Base-by-base conservation (phyloP, 2,888 invertebrate genomes). In the Tiliacea aurago region DNA sequence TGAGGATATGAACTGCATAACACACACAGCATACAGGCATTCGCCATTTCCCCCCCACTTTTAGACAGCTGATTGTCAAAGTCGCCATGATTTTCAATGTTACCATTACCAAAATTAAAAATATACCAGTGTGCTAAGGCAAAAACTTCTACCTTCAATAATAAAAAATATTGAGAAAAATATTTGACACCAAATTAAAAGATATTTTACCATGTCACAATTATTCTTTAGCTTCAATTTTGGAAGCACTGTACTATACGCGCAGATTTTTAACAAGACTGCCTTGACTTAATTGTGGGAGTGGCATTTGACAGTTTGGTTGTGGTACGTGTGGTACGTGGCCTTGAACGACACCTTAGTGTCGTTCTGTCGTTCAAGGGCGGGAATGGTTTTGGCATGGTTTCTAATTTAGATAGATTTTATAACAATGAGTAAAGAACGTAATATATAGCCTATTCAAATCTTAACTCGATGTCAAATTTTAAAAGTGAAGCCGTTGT, bases 1-100 rank as follows among this genome's bases (percentile, higher is more conserved):
- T 93, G 94, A 94, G 93, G 93, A 96, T 95, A 95, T 95, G 94
- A 94, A 96, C 96, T 96, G 95, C 96, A 93, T 95, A 93, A 92
- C 93, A 91, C 87, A 92, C 90, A 89, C 90, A 93, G 90, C 92
- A 91, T 91, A 93, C 91, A 92, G 92, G 88, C 92, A 90, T 91
- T 94, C 92, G 91, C 93, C 94, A 95, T 95, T 94, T 95, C 93
- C 95, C 94, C 95, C 95, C 96, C 95, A 94, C 95, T 94, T 92
- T 87, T 89, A 90, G 94, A 95, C 95, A 96, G 96, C 96, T 96
- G 96, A 96, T 95, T 96, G 95, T 95, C 94, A 95, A 80, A 69
- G 93, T 83, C 92, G 90, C 92, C 91, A 93, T 93, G 62, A 88
- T 72, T n/a, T 33, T 64, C 10, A 68, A 73, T 80, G 80, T 83